Percentiles rank a stretch among this genome's conserved stretches.
Conservation (phyloP, 2,888 invertebrate species). For the Palloptera scutellata region DNA sequence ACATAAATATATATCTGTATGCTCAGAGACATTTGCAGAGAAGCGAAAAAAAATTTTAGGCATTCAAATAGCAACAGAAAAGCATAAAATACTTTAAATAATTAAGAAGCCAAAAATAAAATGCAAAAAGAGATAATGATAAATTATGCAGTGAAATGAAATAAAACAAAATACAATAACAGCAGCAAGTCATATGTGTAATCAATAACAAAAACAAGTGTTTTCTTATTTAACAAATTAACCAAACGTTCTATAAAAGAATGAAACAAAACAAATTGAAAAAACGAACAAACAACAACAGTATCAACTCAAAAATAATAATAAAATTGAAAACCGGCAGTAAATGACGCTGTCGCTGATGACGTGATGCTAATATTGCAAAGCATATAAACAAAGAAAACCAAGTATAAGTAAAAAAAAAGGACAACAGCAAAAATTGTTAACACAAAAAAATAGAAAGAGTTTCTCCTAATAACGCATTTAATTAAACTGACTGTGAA, state of each 20-base stretch:
- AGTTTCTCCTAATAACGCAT: slow-evolving; percentile 4
- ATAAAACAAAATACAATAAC: slow-evolving; percentile 5
- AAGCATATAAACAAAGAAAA: background rate
- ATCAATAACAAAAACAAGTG: background rate
- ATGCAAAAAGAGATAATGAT: slow-evolving; percentile 7
- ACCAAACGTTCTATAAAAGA: background rate
- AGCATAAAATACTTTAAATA: background rate
- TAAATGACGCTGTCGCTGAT: background rate
- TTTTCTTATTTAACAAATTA: background rate
- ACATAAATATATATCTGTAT: background rate
- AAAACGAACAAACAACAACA: background rate
- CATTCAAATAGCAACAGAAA: background rate
- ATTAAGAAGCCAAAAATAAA: background rate
- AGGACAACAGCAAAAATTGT: slow-evolving; percentile 1
- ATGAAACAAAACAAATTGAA: background rate
- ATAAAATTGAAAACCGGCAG: background rate
- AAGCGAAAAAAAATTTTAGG: too few relatives aligned
- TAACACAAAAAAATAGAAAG: background rate
- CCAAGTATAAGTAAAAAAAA: background rate
- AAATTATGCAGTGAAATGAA: slow-evolving; percentile 23
- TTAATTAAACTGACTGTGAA: slow-evolving; percentile 19
- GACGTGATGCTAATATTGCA: background rate
- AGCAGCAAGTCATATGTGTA: too few relatives aligned
- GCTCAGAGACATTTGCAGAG: background rate
- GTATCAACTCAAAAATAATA: background rate